Evolutionary conservation across 2,888 invertebrate species (phyloP).

Genomic region (Oxyteleia sp.): DNA sequence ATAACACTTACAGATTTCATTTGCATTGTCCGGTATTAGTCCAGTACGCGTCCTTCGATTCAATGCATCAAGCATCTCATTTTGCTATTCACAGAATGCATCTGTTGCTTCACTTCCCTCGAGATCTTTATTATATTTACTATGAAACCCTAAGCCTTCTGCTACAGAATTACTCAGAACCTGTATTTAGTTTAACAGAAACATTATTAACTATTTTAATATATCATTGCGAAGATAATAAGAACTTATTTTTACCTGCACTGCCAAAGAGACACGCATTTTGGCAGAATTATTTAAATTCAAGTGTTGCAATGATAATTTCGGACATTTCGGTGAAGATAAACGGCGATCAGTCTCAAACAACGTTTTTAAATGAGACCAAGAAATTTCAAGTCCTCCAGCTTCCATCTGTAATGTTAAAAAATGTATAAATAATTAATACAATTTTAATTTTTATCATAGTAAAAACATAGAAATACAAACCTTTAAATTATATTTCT

Average conservation of each 20-base stretch:
- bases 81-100: constrained; percentile 15
- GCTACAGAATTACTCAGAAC: constrained; percentile 21
- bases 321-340: constrained; percentile 22
- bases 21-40: neutral
- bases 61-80: constrained; percentile 19
- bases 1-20: neutral
- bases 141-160: constrained; percentile 10
- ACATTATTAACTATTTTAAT: neutral
- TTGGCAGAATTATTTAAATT: no score
- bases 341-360: constrained; percentile 15
- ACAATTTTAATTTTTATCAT: neutral
- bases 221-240: neutral
- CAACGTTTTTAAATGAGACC: constrained; percentile 23
- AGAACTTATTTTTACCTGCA: constrained; percentile 11
- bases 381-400: constrained; percentile 6
- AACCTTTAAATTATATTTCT: constrained; percentile 47
- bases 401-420: constrained; percentile 1
- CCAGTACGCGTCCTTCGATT: constrained; percentile 9
- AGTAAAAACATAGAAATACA: neutral
- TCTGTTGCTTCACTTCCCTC: constrained; percentile 9
- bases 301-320: constrained; percentile 4
- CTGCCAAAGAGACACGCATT: constrained; percentile 34
- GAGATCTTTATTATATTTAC: neutral
- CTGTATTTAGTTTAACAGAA: constrained; percentile 17
- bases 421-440: neutral